Evolutionary conservation across 2,888 invertebrate genomes (phyloP).

Genomic region (Macrosoma leucophasiata): DNA sequence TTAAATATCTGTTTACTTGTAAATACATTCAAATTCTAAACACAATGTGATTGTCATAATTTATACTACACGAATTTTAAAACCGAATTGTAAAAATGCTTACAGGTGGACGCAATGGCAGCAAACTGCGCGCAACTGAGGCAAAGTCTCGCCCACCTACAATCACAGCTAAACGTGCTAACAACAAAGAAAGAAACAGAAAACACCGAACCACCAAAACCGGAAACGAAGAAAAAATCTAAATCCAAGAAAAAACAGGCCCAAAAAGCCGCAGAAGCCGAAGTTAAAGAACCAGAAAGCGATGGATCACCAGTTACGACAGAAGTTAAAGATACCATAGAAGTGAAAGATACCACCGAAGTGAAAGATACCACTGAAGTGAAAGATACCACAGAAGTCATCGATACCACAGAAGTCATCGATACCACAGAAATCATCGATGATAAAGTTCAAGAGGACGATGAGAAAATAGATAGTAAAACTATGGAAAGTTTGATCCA

Average conservation of each 20-base stretch:
- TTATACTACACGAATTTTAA: too few relatives aligned
- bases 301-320: conserved; percentile 18
- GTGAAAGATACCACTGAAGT: conserved; percentile 25
- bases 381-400: too few relatives aligned
- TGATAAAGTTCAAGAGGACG: conserved; percentile 27
- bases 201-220: conserved; percentile 49
- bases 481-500: conserved; percentile 52
- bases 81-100: too few relatives aligned
- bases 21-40: too few relatives aligned
- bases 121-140: conserved; percentile 76
- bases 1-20: too few relatives aligned
- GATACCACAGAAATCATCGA: too few relatives aligned
- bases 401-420: too few relatives aligned
- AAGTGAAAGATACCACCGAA: conserved; percentile 25
- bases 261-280: conserved; percentile 34
- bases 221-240: conserved; percentile 55
- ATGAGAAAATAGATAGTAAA: conserved; percentile 44
- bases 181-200: conserved; percentile 43
- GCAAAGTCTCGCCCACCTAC: conserved; percentile 75
- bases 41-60: too few relatives aligned
- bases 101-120: conserved; percentile 78
- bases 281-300: conserved; percentile 29
- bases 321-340: conserved; percentile 23
- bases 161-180: conserved; percentile 71
- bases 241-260: conserved; percentile 55